Evolutionary conservation across 2,888 invertebrate species (phyloP).

Genomic region (Amitus sp.): DNA sequence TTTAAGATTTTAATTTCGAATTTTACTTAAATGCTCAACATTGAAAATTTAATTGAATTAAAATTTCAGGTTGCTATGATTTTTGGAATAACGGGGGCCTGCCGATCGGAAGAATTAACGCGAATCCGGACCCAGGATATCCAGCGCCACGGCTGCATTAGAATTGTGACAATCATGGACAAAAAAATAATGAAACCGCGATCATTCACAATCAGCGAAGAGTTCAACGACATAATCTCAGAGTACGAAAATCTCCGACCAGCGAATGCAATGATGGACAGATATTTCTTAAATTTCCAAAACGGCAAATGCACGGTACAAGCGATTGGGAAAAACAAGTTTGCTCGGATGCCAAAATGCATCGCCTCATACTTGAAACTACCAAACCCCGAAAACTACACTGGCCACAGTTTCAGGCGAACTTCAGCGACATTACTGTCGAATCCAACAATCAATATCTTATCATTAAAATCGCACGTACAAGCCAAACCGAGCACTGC

Average conservation of each 20-base stretch:
- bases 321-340: neutral
- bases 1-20: no score
- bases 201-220: neutral
- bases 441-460: neutral
- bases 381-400: neutral
- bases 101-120: neutral
- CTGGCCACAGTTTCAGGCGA: neutral
- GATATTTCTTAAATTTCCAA: neutral
- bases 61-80: neutral
- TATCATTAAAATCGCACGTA: neutral
- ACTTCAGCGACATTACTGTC: neutral
- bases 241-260: neutral
- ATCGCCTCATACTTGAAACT: neutral
- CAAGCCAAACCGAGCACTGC: no score
- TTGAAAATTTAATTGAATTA: no score
- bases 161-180: neutral
- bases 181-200: neutral
- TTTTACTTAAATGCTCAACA: no score
- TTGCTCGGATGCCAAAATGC: neutral
- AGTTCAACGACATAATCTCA: neutral
- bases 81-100: neutral
- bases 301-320: neutral
- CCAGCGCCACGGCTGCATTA: no score
- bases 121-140: neutral
- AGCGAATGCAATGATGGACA: neutral